Evolutionary conservation across 2,113 vertebrate species (phyloP).

Genomic region (Hippocampus zosterae): DNA sequence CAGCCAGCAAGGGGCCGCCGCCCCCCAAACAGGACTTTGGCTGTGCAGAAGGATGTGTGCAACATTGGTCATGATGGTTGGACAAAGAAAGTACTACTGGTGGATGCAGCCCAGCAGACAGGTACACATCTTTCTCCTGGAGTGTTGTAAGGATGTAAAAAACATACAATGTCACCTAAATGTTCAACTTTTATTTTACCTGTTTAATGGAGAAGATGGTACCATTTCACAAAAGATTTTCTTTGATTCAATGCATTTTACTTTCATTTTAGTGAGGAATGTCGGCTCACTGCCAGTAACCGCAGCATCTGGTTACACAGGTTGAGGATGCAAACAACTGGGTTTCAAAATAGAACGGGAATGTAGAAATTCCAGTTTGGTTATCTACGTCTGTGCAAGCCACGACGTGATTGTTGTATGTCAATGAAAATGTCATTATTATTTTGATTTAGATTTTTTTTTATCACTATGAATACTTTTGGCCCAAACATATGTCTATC

Average conservation of each 20-base stretch:
- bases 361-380: conserved; percentile 58
- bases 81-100: conserved; percentile 88
- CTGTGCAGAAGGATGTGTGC: conserved; percentile 92
- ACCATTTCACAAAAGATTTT: neutral
- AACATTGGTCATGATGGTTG: conserved; percentile 84
- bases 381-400: conserved; percentile 8
- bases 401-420: conserved; percentile 6
- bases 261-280: conserved; percentile 19
- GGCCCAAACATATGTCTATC: too few relatives aligned
- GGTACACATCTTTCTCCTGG: conserved; percentile 63
- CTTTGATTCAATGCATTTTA: neutral
- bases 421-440: neutral
- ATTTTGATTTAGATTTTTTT: too few relatives aligned
- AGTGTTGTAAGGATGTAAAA: neutral
- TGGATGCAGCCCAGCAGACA: conserved; percentile 95
- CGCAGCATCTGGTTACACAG: conserved; percentile 20
- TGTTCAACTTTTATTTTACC: neutral
- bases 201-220: neutral
- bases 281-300: conserved; percentile 20
- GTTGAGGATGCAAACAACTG: conserved; percentile 25
- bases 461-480: too few relatives aligned
- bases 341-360: conserved; percentile 26
- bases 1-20: conserved; percentile 81
- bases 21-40: conserved; percentile 86
- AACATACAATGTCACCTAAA: neutral